Evolutionary conservation across 2,888 invertebrate species (phyloP).

Genomic region (Hoplodrina ambigua): DNA sequence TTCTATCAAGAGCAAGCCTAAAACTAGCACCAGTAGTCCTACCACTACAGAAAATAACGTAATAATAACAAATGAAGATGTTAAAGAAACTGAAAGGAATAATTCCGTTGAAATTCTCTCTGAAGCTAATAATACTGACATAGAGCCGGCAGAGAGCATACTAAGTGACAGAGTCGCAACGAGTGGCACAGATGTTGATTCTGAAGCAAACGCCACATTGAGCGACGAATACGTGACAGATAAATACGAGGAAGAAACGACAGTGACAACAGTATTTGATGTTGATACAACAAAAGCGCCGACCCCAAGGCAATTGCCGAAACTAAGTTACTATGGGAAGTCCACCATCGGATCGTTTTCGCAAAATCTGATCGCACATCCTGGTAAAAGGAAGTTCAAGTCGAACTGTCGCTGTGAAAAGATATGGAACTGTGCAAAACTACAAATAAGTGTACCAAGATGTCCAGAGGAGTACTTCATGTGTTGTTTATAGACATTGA

Average conservation of each 20-base stretch:
- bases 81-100: slow-evolving; percentile 8
- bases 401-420: slow-evolving; percentile 86
- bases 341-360: slow-evolving; percentile 64
- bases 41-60: slow-evolving; percentile 33
- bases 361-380: slow-evolving; percentile 76
- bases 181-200: slow-evolving; percentile 53
- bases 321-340: slow-evolving; percentile 79
- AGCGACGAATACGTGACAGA: slow-evolving; percentile 66
- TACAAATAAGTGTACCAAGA: slow-evolving; percentile 85
- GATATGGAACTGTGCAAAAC: slow-evolving; percentile 87
- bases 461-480: slow-evolving; percentile 87
- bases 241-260: slow-evolving; percentile 61
- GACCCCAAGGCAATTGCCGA: slow-evolving; percentile 72
- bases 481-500: slow-evolving; percentile 81
- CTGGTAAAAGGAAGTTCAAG: slow-evolving; percentile 76
- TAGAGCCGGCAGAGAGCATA: slow-evolving; percentile 48
- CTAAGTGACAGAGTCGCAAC: slow-evolving; percentile 30
- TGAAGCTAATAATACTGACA: slow-evolving; percentile 39
- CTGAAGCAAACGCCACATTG: slow-evolving; percentile 64
- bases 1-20: slow-evolving; percentile 49
- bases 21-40: slow-evolving; percentile 25
- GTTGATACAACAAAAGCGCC: slow-evolving; percentile 65
- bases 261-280: slow-evolving; percentile 59
- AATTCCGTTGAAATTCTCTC: slow-evolving; percentile 8
- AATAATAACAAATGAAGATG: slow-evolving; percentile 7